Evolutionary conservation across 2,113 vertebrate species (phyloP).

Genomic region (human): GRCh38 chr4:181505501-181506000

Average conservation of each 20-base stretch:
- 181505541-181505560: not conserved
- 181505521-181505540: not conserved
- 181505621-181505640: not conserved
- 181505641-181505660: slow-evolving; percentile 16
- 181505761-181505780: slow-evolving; percentile 60
- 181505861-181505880: not conserved
- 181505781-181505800: slow-evolving; percentile 56
- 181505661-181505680: slow-evolving; percentile 26
- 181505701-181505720: slow-evolving; percentile 3
- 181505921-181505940: not conserved
- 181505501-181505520: not conserved
- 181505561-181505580: not conserved
- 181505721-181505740: slow-evolving; percentile 36
- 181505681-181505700: slow-evolving; percentile 13
- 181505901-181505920: not conserved
- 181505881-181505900: not conserved
- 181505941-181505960: not conserved
- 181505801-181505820: slow-evolving; percentile 65
- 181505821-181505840: slow-evolving; percentile 73
- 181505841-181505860: slow-evolving; percentile 38
- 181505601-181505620: not conserved
- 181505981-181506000: not conserved
- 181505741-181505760: slow-evolving; percentile 18
- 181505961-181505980: not conserved
- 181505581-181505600: not conserved